These are phyloP conservation scores for Sitta europaea DNA, from an alignment of 2,113 vertebrate species.

Conservation along the genomic window DNA sequence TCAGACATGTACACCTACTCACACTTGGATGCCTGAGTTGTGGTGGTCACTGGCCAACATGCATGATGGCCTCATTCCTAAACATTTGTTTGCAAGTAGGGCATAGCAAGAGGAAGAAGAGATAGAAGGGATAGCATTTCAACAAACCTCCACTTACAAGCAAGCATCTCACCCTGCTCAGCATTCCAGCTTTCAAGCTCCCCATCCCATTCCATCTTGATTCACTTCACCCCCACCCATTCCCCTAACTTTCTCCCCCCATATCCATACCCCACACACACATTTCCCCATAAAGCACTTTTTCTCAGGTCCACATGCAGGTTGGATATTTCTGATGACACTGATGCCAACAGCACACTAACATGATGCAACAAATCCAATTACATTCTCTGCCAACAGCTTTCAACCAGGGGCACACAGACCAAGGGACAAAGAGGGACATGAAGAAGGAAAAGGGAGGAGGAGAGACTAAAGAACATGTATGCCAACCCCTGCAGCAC, in stretches of 20 bases:
- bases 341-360: constrained; percentile 4
- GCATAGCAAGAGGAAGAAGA: neutral
- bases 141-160: neutral
- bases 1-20: neutral
- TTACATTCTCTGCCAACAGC: neutral
- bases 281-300: neutral
- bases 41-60: neutral
- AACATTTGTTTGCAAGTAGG: neutral
- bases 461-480: neutral
- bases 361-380: constrained; percentile 14
- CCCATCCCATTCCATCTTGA: neutral
- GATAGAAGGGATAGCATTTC: neutral
- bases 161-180: constrained; percentile 16
- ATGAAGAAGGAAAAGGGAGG: neutral
- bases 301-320: neutral
- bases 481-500: neutral
- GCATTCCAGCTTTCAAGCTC: constrained; percentile 30
- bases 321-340: neutral
- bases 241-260: neutral
- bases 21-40: neutral
- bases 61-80: neutral
- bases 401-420: neutral
- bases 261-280: neutral
- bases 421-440: neutral
- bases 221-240: neutral